Percentiles rank a stretch among this genome's conserved stretches.
phyloP scores from a whole-genome alignment of 92 coral and sea anemone species.

The Palythoa heliodiscus region DNA sequence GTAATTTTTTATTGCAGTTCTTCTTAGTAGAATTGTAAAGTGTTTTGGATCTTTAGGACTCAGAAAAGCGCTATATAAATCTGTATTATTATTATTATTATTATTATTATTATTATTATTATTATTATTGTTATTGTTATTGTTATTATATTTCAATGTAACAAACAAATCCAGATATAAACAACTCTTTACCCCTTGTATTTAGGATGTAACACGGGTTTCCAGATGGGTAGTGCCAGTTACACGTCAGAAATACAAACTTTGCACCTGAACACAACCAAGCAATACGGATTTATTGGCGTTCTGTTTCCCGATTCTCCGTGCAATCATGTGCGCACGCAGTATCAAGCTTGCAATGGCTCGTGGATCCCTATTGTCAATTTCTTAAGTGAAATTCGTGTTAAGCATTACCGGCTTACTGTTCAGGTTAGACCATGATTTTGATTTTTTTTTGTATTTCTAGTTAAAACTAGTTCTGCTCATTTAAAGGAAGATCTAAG shows the following conservation, averaged over 20 bases:
- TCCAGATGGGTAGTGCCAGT: no score
- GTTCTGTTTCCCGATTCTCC: conserved; percentile 3
- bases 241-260: neutral
- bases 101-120: no score
- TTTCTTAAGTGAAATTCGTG: neutral
- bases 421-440: neutral
- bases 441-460: no score
- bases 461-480: neutral
- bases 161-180: neutral
- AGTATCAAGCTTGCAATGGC: neutral
- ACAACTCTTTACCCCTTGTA: neutral
- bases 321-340: neutral
- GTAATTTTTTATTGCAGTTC: no score
- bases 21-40: no score
- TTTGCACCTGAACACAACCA: neutral
- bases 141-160: no score
- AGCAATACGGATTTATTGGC: neutral
- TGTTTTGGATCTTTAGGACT: no score
- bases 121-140: no score
- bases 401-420: neutral
- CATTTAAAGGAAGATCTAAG: no score
- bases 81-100: no score
- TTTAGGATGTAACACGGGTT: neutral
- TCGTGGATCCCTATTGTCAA: neutral
- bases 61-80: no score